Base-by-base conservation (phyloP, 2,113 vertebrate genomes). In the Pongo abelii region DNA sequence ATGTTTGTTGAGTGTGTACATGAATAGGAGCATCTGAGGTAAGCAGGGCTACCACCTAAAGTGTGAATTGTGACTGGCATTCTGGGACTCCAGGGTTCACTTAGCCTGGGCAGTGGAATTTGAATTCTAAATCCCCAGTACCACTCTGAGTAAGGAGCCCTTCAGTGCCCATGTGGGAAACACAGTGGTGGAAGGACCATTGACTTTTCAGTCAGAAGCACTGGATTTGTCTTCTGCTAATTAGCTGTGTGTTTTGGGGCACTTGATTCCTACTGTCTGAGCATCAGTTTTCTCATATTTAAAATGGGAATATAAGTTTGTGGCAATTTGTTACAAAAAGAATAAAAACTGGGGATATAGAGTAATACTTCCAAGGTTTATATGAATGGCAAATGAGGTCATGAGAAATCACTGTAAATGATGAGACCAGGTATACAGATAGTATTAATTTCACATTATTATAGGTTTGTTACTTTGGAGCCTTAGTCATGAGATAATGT, bases 381-480 rank as follows among this genome's bases (percentile, higher is more conserved):
- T 85, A 70, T 67, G 50, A 95, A 55, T 74, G 93, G 78, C n/a
- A 91, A 38, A 70, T 85, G 8, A 95, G 20, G 16, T 78, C 52
- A 25, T 81, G 20, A 75, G 69, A 92, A 95, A 70, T 85, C 12
- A 79, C 46, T 94, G 10, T 92, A 93, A 59, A 52, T 57, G 13
- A 25, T 88, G 40, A 92, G 27, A 72, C 14, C 67, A 85, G 30
- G 81, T 74, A 72, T 32, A 81, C 38, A 93, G 84, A 84, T 94
- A 52, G 35, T 96, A 88, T 22, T 86, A 64, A 90, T 93, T 97
- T 94, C 9, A 27, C 77, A 35, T 87, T 92, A 12, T 81, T 80
- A 32, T 2, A 86, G 40, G 40, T 79, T 97, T 86, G 50, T 72
- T 92, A 78, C 18, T 61, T 20, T 89, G 46, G 38, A 91, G 50